These are phyloP conservation scores for Dendrolimus kikuchii DNA, from an alignment of 1,140 invertebrate species.

Conservation along the genomic window DNA sequence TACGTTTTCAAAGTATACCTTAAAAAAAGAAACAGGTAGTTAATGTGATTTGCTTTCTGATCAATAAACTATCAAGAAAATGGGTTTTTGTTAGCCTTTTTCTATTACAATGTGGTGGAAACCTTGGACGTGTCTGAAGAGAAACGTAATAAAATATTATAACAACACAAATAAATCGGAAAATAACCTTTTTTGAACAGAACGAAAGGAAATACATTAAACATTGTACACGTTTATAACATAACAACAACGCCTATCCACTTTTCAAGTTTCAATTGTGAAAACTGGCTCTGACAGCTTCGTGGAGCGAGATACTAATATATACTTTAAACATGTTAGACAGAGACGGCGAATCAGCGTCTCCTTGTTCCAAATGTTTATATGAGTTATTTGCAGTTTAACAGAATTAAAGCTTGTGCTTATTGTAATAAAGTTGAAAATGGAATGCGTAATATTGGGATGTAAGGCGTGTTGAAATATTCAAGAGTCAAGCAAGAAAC, in stretches of 20 bases:
- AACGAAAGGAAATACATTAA: slow-evolving; percentile 1
- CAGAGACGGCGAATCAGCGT: slow-evolving; percentile 10
- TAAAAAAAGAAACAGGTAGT: too few species aligned
- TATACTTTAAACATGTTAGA: not conserved
- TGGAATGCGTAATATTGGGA: slow-evolving; percentile 7
- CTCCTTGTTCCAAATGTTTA: slow-evolving; percentile 5
- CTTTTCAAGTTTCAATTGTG: slow-evolving; percentile 39
- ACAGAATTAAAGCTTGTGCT: slow-evolving; percentile 1
- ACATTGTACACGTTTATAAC: slow-evolving; percentile 1
- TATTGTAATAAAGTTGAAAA: slow-evolving; percentile 3
- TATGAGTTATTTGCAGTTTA: not conserved
- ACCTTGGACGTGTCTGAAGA: too few species aligned
- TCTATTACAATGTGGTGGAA: too few species aligned
- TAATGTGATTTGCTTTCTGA: not conserved
- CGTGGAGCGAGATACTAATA: slow-evolving; percentile 13
- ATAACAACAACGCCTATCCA: slow-evolving; percentile 14
- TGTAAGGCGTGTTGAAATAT: slow-evolving; percentile 21
- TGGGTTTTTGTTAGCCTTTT: too few species aligned
- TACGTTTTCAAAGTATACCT: not conserved
- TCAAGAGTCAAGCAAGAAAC: slow-evolving; percentile 21
- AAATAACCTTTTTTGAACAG: not conserved
- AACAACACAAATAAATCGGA: too few species aligned
- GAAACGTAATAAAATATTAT: too few species aligned
- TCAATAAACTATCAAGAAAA: not conserved
- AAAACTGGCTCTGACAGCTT: slow-evolving; percentile 47